These are phyloP conservation scores for Mythimna pallens DNA, from an alignment of 2,888 invertebrate genomes.

Conservation along the genomic window DNA sequence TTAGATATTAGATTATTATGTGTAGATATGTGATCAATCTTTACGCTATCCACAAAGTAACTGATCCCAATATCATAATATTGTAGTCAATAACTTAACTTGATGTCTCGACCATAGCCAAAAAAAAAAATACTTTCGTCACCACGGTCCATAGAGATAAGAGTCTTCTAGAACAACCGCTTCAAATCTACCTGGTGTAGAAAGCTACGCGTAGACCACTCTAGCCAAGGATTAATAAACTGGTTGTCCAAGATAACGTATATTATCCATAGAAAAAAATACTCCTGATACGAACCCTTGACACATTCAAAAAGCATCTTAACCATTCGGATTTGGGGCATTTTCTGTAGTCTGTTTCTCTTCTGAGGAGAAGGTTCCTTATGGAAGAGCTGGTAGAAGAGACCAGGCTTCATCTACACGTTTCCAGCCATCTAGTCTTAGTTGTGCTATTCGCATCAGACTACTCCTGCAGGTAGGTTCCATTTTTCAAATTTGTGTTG, in stretches of 20 bases:
- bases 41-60: not conserved
- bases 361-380: not conserved
- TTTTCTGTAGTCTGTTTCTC: not conserved
- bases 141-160: not conserved
- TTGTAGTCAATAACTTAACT: not conserved
- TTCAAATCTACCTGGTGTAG: not conserved
- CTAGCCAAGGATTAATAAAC: not conserved
- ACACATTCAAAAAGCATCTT: not conserved
- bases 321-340: not conserved
- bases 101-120: not conserved
- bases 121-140: constrained; percentile 8
- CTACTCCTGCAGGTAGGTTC: not conserved
- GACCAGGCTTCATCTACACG: not conserved
- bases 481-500: not conserved
- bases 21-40: not conserved
- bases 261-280: not conserved
- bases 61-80: no score
- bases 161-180: not conserved
- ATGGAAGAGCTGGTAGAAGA: not conserved
- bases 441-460: not conserved
- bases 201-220: not conserved
- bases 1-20: not conserved
- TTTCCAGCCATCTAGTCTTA: not conserved
- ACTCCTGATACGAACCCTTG: not conserved
- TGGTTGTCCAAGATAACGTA: not conserved